phyloP scores from a whole-genome alignment of 2,113 vertebrate species.

The Elaphurus davidianus region DNA sequence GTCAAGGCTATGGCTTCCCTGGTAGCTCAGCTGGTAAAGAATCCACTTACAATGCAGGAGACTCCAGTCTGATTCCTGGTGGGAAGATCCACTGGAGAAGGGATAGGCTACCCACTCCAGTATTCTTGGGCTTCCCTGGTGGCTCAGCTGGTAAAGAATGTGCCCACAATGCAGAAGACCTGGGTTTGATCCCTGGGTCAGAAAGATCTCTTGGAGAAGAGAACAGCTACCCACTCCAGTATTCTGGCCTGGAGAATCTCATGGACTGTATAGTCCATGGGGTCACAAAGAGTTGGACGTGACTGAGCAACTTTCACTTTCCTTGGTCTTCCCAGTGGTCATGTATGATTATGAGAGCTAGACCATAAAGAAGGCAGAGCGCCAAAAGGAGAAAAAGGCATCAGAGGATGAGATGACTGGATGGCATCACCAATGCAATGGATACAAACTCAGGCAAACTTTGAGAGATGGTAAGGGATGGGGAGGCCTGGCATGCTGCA shows the following conservation, averaged over 20 bases:
- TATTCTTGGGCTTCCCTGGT: not conserved
- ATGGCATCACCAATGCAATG: not conserved
- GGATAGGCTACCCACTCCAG: not conserved
- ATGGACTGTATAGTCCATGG: not conserved
- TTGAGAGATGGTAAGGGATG: not conserved
- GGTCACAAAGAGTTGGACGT: not conserved
- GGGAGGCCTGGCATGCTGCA: not conserved
- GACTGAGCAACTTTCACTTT: not conserved
- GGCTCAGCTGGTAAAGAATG: not conserved
- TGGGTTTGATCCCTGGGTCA: not conserved
- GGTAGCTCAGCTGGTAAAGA: not conserved
- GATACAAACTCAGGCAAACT: fast-evolving
- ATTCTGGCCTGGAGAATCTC: not conserved
- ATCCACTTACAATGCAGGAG: not conserved
- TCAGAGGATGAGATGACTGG: not conserved
- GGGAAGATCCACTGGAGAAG: not conserved
- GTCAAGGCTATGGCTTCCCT: not conserved
- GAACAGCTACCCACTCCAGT: not conserved
- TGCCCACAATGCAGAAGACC: not conserved
- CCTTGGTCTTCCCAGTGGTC: not conserved
- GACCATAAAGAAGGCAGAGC: not conserved
- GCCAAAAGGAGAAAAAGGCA: not conserved
- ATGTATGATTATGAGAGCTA: not conserved
- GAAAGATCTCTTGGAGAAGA: not conserved
- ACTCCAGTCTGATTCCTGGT: not conserved